These are phyloP conservation scores for Zaprionus nigranus DNA, from an alignment of 1,140 invertebrate genomes.

Conservation along the genomic window DNA sequence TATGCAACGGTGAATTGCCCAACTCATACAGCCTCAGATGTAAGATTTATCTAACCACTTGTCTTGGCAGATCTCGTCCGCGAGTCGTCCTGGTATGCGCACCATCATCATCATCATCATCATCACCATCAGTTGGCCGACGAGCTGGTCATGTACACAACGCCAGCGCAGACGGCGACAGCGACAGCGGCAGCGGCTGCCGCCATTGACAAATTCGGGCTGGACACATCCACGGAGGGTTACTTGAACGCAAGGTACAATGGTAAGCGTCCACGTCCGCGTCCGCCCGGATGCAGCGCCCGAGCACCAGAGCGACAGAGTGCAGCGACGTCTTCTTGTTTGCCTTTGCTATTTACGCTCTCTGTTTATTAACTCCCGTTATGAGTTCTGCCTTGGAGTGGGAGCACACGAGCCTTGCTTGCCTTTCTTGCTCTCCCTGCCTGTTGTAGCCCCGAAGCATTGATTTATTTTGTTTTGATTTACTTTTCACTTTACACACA, in stretches of 20 bases:
- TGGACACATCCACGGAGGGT: conserved; percentile 81
- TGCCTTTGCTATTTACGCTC: conserved; percentile 72
- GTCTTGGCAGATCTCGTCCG: conserved; percentile 63
- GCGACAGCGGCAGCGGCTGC: conserved; percentile 58
- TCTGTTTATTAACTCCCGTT: conserved; percentile 77
- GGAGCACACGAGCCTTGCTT: not conserved
- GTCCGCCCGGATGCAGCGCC: conserved; percentile 55
- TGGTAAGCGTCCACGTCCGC: conserved; percentile 76
- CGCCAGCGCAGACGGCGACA: conserved; percentile 65
- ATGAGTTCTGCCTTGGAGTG: conserved; percentile 45
- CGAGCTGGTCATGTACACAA: conserved; percentile 77
- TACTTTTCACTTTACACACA: conserved; percentile 47
- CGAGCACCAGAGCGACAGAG: conserved; percentile 10
- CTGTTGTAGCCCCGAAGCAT: conserved; percentile 49
- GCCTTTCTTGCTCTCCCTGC: conserved; percentile 12
- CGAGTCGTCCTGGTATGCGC: conserved; percentile 81
- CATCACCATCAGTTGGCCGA: conserved; percentile 75
- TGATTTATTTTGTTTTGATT: conserved; percentile 64
- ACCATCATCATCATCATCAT: conserved; percentile 70
- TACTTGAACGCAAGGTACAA: conserved; percentile 84
- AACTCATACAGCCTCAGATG: not conserved
- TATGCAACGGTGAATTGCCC: conserved; percentile 61
- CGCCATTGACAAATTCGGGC: conserved; percentile 76
- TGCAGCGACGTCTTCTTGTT: conserved; percentile 53
- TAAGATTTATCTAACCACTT: conserved; percentile 1